These are phyloP conservation scores for Gnathonemus longibarbis DNA, from an alignment of 2,113 vertebrate species.

Conservation along the genomic window DNA sequence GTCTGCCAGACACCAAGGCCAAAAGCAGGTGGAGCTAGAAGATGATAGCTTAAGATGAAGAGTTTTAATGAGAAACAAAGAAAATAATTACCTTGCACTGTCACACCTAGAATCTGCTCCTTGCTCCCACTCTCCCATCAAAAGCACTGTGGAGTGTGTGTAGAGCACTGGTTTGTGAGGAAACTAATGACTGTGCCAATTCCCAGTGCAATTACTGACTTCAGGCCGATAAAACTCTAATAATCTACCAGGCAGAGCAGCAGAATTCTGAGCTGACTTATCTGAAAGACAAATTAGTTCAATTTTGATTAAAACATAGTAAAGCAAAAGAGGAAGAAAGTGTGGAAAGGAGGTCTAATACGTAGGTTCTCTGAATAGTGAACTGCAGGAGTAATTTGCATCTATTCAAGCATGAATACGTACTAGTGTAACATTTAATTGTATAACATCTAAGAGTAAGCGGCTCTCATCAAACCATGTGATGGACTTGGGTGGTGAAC, in stretches of 20 bases:
- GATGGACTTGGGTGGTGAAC: not conserved
- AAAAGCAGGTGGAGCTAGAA: not conserved
- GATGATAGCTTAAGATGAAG: constrained; percentile 1
- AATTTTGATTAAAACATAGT: not conserved
- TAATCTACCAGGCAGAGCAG: constrained; percentile 7
- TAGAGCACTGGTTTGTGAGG: constrained; percentile 12
- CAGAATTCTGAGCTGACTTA: constrained; percentile 10
- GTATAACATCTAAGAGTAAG: not conserved
- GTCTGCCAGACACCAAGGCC: not conserved
- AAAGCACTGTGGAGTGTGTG: not conserved
- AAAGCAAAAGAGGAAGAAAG: not conserved
- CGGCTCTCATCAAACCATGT: not conserved
- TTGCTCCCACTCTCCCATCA: not conserved
- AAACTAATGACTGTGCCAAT: constrained; percentile 12
- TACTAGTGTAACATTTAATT: constrained; percentile 1
- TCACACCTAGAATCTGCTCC: not conserved
- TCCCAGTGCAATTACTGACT: constrained; percentile 19
- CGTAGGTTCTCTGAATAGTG: not conserved
- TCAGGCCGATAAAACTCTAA: constrained; percentile 16
- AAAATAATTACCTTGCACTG: constrained; percentile 1
- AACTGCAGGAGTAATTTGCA: constrained; percentile 2
- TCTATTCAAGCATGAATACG: not conserved
- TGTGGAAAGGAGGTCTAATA: not conserved
- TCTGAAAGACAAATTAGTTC: constrained; percentile 22
- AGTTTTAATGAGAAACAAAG: constrained; percentile 12